Conservation (phyloP, 2,113 vertebrate species). For the Ploceus nigricollis region DNA sequence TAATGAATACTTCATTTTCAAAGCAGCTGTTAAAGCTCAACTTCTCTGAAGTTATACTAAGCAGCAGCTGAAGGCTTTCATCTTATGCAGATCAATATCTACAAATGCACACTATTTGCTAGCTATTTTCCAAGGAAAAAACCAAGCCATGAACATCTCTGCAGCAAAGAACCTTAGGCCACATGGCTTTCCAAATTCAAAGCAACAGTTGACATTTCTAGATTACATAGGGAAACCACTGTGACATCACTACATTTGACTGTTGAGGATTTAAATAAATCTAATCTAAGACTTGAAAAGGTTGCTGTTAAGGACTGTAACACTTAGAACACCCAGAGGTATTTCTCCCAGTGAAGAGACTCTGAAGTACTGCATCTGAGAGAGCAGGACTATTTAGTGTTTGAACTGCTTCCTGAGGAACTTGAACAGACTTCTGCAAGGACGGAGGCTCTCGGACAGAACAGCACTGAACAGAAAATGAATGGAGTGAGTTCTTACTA, state of each 20-base stretch:
- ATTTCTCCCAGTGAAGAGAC: background rate
- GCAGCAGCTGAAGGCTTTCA: background rate
- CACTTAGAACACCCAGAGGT: background rate
- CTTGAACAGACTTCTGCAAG: background rate
- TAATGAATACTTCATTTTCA: background rate
- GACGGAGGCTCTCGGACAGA: background rate
- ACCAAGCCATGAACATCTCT: background rate
- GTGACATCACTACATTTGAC: background rate
- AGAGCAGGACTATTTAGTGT: background rate
- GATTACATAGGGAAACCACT: background rate
- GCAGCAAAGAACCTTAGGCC: background rate
- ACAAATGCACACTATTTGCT: background rate
- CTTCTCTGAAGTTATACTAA: background rate
- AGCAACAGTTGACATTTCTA: background rate
- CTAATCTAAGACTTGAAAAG: background rate
- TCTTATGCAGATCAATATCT: background rate
- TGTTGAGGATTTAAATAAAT: background rate
- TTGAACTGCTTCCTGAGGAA: background rate
- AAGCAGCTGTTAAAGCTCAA: background rate
- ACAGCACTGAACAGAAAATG: background rate
- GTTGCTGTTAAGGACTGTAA: background rate
- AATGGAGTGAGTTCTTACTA: accelerated
- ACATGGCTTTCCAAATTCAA: background rate
- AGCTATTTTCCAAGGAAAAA: background rate
- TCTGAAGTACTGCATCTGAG: background rate